Conservation (phyloP, 2,113 vertebrate species). For the Polypterus bichir region DNA sequence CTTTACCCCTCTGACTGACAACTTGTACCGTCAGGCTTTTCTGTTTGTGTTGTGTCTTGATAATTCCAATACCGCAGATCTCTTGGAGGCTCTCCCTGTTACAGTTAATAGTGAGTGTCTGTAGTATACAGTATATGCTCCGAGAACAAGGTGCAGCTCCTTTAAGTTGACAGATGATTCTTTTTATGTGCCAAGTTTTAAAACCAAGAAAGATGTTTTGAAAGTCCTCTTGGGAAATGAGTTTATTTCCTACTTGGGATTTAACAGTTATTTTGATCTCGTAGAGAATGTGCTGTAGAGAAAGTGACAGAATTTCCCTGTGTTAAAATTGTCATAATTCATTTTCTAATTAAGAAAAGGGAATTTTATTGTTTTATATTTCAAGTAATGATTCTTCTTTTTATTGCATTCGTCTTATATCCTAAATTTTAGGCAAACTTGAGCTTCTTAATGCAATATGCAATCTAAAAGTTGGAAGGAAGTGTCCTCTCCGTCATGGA, state of each 20-base stretch:
- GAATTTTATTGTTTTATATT: too few relatives aligned
- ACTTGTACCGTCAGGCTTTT: too few relatives aligned
- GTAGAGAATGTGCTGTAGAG: slow-evolving; percentile 74
- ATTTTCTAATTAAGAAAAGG: slow-evolving; percentile 41
- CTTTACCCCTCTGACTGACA: too few relatives aligned
- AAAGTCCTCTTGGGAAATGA: slow-evolving; percentile 83
- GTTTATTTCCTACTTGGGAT: slow-evolving; percentile 99
- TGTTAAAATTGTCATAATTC: slow-evolving; percentile 76
- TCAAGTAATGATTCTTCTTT: too few relatives aligned
- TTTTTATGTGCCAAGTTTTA: slow-evolving; percentile 55
- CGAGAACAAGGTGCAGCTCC: slow-evolving; percentile 66
- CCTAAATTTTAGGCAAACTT: too few relatives aligned
- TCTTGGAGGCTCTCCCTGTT: slow-evolving; percentile 23
- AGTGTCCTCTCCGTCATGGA: too few relatives aligned
- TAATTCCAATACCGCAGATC: too few relatives aligned
- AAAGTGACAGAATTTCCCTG: slow-evolving; percentile 72
- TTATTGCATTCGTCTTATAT: too few relatives aligned
- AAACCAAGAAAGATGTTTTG: slow-evolving; percentile 99
- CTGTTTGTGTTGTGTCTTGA: too few relatives aligned
- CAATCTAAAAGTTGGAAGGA: too few relatives aligned
- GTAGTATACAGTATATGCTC: slow-evolving; percentile 44
- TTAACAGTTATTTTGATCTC: slow-evolving; percentile 91
- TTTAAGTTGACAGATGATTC: slow-evolving; percentile 75
- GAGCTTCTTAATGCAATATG: too few relatives aligned
- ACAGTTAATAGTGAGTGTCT: slow-evolving; percentile 49